Evolutionary conservation across 1,140 invertebrate genomes (phyloP), one percentile per base, ranked within the genome.

Genomic region (Polypedilum vanderplanki): DNA sequence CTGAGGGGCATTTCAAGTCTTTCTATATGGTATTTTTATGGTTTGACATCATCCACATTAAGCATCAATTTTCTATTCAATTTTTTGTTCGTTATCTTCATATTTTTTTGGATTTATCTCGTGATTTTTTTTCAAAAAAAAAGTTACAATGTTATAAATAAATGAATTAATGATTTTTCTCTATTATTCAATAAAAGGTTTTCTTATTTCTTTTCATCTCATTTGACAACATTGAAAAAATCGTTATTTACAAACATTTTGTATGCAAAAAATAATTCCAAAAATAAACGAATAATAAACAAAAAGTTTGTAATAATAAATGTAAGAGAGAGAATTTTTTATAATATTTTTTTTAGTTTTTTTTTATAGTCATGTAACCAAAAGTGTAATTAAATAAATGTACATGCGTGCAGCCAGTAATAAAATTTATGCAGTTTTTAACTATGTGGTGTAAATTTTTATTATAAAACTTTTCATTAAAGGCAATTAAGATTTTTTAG

Each of bases 101-200:
- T 57, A 57, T 57, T 57, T 57, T n/a, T 57, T 57, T 57, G 12
- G 12, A 57, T 57, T 57, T 12, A 12, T n/a, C 46, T 57, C 12
- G 46, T 57, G 12, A 33, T 57, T 57, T 57, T 12, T 46, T 46
- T 15, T 46, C 41, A 46, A 8, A 15, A 10, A n/a, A n/a, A 57
- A 46, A 57, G 15, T 57, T 57, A 57, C 46, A 57, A 33, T 57
- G 46, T 57, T 57, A 57, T 57, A 57, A 57, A n/a, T 57, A 57
- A 57, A 57, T 57, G 46, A 57, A 57, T 57, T 57, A 57, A 57
- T 57, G 46, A 57, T 57, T 57, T 57, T 57, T 57, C 46, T 57
- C 46, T 57, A 57, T 57, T 57, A 57, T 57, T n/a, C 10, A 33
- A 33, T 3, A 33, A 33, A 33, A n/a, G 7, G 46, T 57, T 57